Conservation (phyloP, 2,797 vertebrate species). For the Austrolebias charrua region DNA sequence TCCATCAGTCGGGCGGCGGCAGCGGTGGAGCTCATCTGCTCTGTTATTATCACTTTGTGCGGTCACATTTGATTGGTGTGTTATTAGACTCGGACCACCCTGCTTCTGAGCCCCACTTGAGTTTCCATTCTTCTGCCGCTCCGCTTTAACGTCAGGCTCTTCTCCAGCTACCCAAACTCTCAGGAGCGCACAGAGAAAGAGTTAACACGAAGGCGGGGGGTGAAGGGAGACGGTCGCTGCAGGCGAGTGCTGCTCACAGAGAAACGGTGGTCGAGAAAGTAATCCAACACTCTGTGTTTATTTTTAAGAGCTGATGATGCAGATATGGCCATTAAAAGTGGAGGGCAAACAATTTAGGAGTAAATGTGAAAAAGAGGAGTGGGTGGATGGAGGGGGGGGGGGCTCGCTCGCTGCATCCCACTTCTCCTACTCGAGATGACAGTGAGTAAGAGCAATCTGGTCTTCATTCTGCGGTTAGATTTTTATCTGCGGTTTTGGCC, state of each 20-base stretch:
- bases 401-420: neutral
- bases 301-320: slow-evolving; percentile 75
- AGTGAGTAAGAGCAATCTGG: slow-evolving; percentile 72
- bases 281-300: slow-evolving; percentile 67
- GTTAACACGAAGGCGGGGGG: slow-evolving; percentile 35
- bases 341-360: slow-evolving; percentile 69
- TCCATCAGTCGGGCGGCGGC: slow-evolving; percentile 24
- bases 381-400: slow-evolving; percentile 21
- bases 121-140: slow-evolving; percentile 69
- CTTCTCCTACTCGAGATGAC: slow-evolving; percentile 50
- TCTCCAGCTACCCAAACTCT: slow-evolving; percentile 53
- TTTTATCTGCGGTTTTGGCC: slow-evolving; percentile 79
- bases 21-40: slow-evolving; percentile 34
- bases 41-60: slow-evolving; percentile 53
- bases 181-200: slow-evolving; percentile 14
- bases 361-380: slow-evolving; percentile 61
- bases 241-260: slow-evolving; percentile 37
- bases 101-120: slow-evolving; percentile 53
- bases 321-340: slow-evolving; percentile 69
- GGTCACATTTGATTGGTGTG: slow-evolving; percentile 66
- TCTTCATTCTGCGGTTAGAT: slow-evolving; percentile 75
- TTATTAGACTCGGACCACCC: slow-evolving; percentile 72
- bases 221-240: slow-evolving; percentile 1
- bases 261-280: slow-evolving; percentile 53
- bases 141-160: slow-evolving; percentile 49